A percentile compares a stretch with the other conserved stretches of the same genome.
phyloP scores from a whole-genome alignment of 2,113 vertebrate genomes.

The Phrynosoma platyrhinos region DNA sequence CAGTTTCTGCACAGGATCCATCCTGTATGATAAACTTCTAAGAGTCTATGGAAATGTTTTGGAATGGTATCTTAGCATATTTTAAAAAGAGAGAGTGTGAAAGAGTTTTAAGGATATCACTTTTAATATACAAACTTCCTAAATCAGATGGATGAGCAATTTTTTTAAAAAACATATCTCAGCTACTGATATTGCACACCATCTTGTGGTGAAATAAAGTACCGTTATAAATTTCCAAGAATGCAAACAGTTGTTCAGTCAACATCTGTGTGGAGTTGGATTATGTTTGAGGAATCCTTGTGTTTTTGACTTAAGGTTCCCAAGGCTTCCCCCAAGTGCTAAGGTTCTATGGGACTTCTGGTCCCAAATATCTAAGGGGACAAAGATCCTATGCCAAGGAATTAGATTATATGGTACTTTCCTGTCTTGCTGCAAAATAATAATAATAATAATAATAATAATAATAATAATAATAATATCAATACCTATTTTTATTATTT shows the following conservation, averaged over 20 bases:
- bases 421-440: not conserved
- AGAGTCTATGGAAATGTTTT: too few relatives aligned
- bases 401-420: not conserved
- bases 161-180: not conserved
- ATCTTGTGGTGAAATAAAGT: conserved; percentile 31
- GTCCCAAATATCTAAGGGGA: not conserved
- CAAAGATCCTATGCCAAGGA: not conserved
- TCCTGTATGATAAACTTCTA: too few relatives aligned
- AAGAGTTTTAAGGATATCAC: too few relatives aligned
- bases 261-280: not conserved
- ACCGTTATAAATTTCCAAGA: not conserved
- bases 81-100: too few relatives aligned
- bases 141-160: not conserved
- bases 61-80: too few relatives aligned
- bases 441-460: too few relatives aligned
- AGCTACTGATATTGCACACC: conserved; percentile 16
- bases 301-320: not conserved
- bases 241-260: not conserved
- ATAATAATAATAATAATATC: too few relatives aligned
- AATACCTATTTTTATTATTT: not conserved
- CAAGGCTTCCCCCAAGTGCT: not conserved
- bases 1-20: too few relatives aligned
- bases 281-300: not conserved
- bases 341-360: not conserved
- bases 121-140: not conserved